Conservation (phyloP, 2,888 invertebrate species). For the Hydraecia micacea region DNA sequence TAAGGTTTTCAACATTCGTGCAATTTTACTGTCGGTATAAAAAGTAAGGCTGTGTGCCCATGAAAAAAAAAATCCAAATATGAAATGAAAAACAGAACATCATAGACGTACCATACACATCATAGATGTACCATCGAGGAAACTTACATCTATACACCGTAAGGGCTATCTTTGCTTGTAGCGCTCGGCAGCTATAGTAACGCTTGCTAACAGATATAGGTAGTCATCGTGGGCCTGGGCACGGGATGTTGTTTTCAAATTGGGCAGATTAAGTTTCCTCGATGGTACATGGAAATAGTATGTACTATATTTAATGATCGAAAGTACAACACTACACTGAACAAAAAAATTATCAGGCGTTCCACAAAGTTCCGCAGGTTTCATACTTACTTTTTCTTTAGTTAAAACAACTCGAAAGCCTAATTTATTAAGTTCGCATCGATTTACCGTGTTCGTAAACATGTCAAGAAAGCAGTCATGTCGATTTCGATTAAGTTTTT, state of each 20-base stretch:
- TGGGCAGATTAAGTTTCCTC: too few relatives aligned
- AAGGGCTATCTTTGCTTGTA: too few relatives aligned
- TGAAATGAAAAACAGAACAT: neutral
- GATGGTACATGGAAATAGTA: neutral
- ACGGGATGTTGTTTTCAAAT: too few relatives aligned
- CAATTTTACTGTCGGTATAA: slow-evolving; percentile 13
- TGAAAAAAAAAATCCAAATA: neutral
- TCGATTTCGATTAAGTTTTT: slow-evolving; percentile 55
- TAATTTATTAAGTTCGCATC: slow-evolving; percentile 46
- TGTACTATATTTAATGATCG: neutral
- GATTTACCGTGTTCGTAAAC: slow-evolving; percentile 57
- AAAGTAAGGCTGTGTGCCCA: slow-evolving; percentile 34
- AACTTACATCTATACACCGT: too few relatives aligned
- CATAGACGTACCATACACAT: too few relatives aligned
- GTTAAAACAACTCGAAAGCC: slow-evolving; percentile 4
- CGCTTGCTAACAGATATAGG: too few relatives aligned
- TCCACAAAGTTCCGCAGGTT: neutral
- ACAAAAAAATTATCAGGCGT: neutral
- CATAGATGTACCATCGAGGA: neutral
- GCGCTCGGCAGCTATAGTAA: too few relatives aligned
- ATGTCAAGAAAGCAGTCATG: slow-evolving; percentile 55
- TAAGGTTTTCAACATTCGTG: slow-evolving; percentile 28
- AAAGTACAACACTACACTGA: too few relatives aligned
- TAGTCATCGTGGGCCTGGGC: too few relatives aligned
- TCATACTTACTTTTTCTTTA: neutral